Base-by-base conservation (phyloP, 2,888 invertebrate species). In the Zonitis immaculata region DNA sequence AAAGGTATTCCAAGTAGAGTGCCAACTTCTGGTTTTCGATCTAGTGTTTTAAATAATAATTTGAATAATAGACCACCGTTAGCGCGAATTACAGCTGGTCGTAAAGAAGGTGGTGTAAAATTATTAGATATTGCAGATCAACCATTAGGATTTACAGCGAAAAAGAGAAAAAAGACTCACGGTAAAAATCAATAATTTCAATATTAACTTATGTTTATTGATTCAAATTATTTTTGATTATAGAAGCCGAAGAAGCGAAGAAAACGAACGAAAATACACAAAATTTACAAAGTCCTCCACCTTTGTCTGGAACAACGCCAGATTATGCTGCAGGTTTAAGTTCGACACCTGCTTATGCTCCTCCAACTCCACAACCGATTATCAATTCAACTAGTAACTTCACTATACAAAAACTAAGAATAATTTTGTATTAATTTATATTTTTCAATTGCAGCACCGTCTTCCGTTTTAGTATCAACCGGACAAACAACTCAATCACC, bases 71-170 rank as follows among this genome's bases (percentile, higher is more conserved):
- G 80, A 39, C 81, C 84, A 9, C 80, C 82, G 46, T 71, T 83
- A 51, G 79, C 82, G 42, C 78, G 87, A 56, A 83, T 82, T 26
- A 84, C 82, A 27, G 87, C 82, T 48, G 86, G 80, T 49, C 85
- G 83, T 65, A 94, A 85, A 78, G 95, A 92, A 73, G 89, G 95
- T 48, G 96, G 96, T 52, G 95, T 96, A 64, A 97, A 97, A 78
- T 79, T 97, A 44, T 78, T 97, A 32, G 96, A 96, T 73, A 94
- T 97, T 66, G 87, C 89, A 3, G 96, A 97, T 71, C 93, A 95
- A 71, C 96, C 96, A 0, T 76, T 91, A 26, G 90, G 90, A 8
- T 87, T 85, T 73, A 87, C 86, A 4, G 91, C 92, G 12, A 95
- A 95, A 73, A 90, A 95, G 75, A 82, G 95, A 64, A 86, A 91